Conservation (phyloP, 2,797 vertebrate species). For the Pagetopsis macropterus region DNA sequence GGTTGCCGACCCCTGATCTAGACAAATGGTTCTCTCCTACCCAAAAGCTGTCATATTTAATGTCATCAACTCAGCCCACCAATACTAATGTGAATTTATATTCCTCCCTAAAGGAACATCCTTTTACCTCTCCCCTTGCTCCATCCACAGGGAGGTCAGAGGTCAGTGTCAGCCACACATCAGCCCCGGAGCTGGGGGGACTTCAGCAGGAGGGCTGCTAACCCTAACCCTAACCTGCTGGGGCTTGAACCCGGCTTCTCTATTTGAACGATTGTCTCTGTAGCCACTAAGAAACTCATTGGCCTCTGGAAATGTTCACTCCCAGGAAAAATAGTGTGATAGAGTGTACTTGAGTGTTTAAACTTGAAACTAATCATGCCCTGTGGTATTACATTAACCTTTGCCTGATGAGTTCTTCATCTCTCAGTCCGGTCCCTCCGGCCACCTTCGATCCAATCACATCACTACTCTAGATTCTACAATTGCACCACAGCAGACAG, state of each 20-base stretch:
- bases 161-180: slow-evolving; percentile 20
- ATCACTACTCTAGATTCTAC: slow-evolving; percentile 39
- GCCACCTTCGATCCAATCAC: slow-evolving; percentile 53
- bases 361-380: slow-evolving; percentile 57
- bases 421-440: slow-evolving; percentile 47
- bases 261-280: slow-evolving; percentile 11
- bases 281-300: slow-evolving; percentile 17
- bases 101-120: slow-evolving; percentile 12
- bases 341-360: slow-evolving; percentile 38
- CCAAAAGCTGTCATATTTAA: slow-evolving; percentile 6
- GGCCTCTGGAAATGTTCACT: slow-evolving; percentile 37
- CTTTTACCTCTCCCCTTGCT: background rate
- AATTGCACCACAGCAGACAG: slow-evolving; percentile 33
- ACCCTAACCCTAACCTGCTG: slow-evolving; percentile 21
- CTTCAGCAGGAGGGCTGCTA: slow-evolving; percentile 14
- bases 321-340: slow-evolving; percentile 8
- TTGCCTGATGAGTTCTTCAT: slow-evolving; percentile 62
- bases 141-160: slow-evolving; percentile 28
- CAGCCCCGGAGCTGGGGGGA: background rate
- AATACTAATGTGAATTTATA: background rate
- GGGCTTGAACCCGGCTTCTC: slow-evolving; percentile 10
- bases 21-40: slow-evolving; percentile 10
- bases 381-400: slow-evolving; percentile 66
- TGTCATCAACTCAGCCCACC: slow-evolving; percentile 11
- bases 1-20: no score